Conservation (phyloP, 2,797 vertebrate species). For the Epinephelus coioides region DNA sequence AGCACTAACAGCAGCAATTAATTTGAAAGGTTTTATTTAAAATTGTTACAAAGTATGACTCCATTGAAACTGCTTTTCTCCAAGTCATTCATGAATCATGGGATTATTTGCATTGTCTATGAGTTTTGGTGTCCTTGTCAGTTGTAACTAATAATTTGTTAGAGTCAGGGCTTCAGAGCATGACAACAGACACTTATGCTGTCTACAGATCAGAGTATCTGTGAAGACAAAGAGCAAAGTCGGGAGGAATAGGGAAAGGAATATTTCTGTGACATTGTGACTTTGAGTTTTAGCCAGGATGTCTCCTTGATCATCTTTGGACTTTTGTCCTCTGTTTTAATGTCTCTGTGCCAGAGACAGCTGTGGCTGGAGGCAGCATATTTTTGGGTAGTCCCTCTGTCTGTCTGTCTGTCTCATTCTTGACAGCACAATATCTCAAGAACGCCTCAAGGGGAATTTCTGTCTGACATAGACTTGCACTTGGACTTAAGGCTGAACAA, state of each 20-base stretch:
- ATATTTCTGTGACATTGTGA: not conserved
- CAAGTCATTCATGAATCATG: constrained; percentile 8
- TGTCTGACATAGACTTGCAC: no score
- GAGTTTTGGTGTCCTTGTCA: constrained; percentile 16
- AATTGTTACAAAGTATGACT: no score
- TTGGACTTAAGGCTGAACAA: no score
- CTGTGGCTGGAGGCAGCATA: no score
- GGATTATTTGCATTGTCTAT: constrained; percentile 7
- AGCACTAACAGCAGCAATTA: not conserved
- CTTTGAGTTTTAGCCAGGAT: constrained; percentile 23
- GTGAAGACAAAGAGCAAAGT: constrained; percentile 35
- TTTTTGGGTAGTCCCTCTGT: no score
- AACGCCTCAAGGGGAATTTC: no score
- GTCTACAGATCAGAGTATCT: constrained; percentile 24
- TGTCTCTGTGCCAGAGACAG: no score
- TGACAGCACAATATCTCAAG: no score
- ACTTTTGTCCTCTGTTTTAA: constrained; percentile 10
- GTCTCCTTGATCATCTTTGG: constrained; percentile 21
- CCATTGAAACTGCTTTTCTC: constrained; percentile 9
- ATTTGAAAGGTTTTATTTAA: not conserved
- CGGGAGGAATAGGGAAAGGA: not conserved
- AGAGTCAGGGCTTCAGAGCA: constrained; percentile 2
- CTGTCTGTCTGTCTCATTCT: no score
- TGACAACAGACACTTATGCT: constrained; percentile 15
- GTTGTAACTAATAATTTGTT: constrained; percentile 11